Evolutionary conservation across 2,797 vertebrate genomes (phyloP).

Genomic region (Amazona finschi): DNA sequence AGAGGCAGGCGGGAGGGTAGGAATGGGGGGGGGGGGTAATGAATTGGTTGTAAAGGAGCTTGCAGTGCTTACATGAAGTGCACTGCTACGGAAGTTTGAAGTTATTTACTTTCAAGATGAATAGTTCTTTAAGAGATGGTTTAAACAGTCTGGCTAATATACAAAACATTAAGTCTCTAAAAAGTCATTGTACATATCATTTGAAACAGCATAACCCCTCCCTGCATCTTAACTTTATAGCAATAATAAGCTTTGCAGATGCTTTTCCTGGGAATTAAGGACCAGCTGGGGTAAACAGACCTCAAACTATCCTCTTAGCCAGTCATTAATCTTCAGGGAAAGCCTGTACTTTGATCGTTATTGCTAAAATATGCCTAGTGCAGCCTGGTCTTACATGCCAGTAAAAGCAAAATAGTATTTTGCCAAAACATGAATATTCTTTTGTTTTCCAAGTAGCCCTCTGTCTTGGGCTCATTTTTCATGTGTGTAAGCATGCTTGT

Average conservation of each 20-base stretch:
- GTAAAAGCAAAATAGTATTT: slow-evolving; percentile 58
- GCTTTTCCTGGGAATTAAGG: slow-evolving; percentile 68
- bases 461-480: slow-evolving; percentile 15
- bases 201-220: slow-evolving; percentile 28
- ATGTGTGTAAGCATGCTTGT: slow-evolving; percentile 2
- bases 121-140: slow-evolving; percentile 48
- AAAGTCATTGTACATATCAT: slow-evolving; percentile 19
- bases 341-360: slow-evolving; percentile 68
- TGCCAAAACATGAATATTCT: slow-evolving; percentile 55
- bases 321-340: slow-evolving; percentile 70
- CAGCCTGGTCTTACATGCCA: slow-evolving; percentile 33
- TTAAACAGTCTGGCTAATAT: slow-evolving; percentile 42
- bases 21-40: background rate
- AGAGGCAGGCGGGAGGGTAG: accelerated
- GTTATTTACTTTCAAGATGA: slow-evolving; percentile 48
- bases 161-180: slow-evolving; percentile 35
- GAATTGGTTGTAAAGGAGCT: background rate
- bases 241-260: slow-evolving; percentile 66
- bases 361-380: slow-evolving; percentile 64
- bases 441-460: slow-evolving; percentile 43
- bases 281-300: slow-evolving; percentile 68
- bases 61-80: background rate
- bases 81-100: background rate
- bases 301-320: slow-evolving; percentile 69
- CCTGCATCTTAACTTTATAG: slow-evolving; percentile 49